phyloP scores from a whole-genome alignment of 2,888 invertebrate species.

The Heliconius erato region DNA sequence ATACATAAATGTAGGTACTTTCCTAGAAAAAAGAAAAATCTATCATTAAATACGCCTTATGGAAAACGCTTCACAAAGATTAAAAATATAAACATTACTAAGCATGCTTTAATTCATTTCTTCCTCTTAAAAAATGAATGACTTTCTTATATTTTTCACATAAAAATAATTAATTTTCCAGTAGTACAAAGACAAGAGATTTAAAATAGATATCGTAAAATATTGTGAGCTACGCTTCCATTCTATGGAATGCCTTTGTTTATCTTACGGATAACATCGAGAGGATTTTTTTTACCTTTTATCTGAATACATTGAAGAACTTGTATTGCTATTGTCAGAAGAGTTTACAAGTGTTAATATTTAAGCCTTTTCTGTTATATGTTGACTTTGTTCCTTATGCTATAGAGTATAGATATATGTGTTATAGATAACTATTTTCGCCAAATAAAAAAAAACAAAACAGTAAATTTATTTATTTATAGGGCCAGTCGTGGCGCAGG shows the following conservation, averaged over 20 bases:
- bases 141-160: not conserved
- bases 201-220: slow-evolving; percentile 11
- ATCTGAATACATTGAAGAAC: not conserved
- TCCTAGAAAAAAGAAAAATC: too few relatives aligned
- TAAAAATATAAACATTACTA: not conserved
- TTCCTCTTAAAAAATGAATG: not conserved
- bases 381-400: not conserved
- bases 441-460: too few relatives aligned
- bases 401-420: too few relatives aligned
- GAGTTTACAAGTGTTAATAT: not conserved
- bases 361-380: not conserved
- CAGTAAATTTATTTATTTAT: too few relatives aligned
- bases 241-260: slow-evolving; percentile 12
- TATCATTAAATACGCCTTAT: not conserved
- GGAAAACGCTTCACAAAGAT: not conserved
- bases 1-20: too few relatives aligned
- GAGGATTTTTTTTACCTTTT: not conserved
- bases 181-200: slow-evolving; percentile 1
- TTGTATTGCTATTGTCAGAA: not conserved
- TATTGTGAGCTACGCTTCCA: not conserved
- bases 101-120: too few relatives aligned
- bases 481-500: too few relatives aligned
- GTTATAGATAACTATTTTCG: too few relatives aligned
- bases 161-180: slow-evolving; percentile 1
- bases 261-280: slow-evolving; percentile 17